Conservation (phyloP, 2,113 vertebrate species). For the Phyllopteryx taeniolatus region DNA sequence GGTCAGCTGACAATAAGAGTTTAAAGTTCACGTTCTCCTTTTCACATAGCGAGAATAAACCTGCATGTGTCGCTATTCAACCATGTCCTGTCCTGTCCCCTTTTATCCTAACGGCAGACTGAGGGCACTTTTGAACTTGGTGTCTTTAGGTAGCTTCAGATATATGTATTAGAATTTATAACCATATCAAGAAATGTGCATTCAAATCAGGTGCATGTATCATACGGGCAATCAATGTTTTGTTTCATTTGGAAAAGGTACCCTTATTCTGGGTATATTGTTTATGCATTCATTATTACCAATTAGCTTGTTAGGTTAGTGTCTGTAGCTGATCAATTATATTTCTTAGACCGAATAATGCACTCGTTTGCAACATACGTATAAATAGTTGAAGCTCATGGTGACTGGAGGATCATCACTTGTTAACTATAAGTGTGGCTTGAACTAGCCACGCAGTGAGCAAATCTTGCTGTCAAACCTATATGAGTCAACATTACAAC, state of each 20-base stretch:
- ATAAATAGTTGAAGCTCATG: background rate
- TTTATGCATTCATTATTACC: background rate
- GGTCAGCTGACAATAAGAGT: constrained; percentile 47
- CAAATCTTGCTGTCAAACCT: background rate
- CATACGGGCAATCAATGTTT: background rate
- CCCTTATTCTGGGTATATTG: background rate
- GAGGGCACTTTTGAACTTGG: background rate
- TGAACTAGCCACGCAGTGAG: background rate
- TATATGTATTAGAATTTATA: background rate
- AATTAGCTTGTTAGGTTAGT: background rate
- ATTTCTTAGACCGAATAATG: background rate
- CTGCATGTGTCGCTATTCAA: constrained; percentile 2
- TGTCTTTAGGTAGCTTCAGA: background rate
- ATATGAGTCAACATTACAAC: background rate
- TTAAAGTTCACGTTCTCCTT: constrained; percentile 47
- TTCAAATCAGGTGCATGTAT: background rate
- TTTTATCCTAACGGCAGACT: background rate
- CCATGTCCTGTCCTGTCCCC: background rate
- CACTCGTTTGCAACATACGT: background rate
- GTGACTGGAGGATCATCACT: background rate
- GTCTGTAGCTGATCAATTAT: background rate
- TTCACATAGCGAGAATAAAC: constrained; percentile 6
- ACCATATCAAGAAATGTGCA: background rate
- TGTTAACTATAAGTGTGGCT: background rate
- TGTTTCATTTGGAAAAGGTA: too few relatives aligned